A percentile compares a stretch with the other conserved stretches of the same genome.
Evolutionary conservation across 2,888 invertebrate genomes (phyloP).

Genomic region (Cactoblastis cactorum): DNA sequence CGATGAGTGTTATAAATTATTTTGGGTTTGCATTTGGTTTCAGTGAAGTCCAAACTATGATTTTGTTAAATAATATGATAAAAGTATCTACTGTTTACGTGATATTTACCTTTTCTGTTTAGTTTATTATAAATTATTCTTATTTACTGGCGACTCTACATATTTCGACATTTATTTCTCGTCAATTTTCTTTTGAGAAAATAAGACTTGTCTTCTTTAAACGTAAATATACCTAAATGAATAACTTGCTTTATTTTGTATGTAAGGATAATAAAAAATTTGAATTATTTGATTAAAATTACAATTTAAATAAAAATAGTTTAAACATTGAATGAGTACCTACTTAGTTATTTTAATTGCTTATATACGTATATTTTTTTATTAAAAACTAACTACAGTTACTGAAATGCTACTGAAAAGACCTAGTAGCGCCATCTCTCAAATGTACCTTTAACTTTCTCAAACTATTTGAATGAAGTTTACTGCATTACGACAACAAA

Average conservation of each 20-base stretch:
- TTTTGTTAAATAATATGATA: neutral
- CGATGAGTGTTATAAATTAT: too few relatives aligned
- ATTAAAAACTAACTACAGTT: neutral
- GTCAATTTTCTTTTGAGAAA: too few relatives aligned
- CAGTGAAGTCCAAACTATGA: neutral
- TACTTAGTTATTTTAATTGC: too few relatives aligned
- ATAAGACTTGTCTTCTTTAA: conserved; percentile 5
- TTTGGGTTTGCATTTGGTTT: neutral
- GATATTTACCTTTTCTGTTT: too few relatives aligned
- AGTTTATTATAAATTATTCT: too few relatives aligned
- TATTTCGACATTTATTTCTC: neutral
- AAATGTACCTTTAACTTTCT: conserved; percentile 44
- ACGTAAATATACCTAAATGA: too few relatives aligned
- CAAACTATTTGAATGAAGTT: conserved; percentile 48
- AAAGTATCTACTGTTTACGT: neutral
- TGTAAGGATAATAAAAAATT: too few relatives aligned
- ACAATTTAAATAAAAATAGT: too few relatives aligned
- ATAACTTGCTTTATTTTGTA: too few relatives aligned
- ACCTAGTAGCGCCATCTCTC: conserved; percentile 67
- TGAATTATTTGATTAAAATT: too few relatives aligned
- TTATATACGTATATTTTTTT: too few relatives aligned
- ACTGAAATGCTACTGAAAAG: conserved; percentile 23
- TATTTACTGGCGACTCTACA: neutral
- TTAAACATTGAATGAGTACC: too few relatives aligned
- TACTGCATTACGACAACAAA: conserved; percentile 57